Evolutionary conservation across 2,888 invertebrate genomes (phyloP).

Genomic region (Agriopis marginaria): DNA sequence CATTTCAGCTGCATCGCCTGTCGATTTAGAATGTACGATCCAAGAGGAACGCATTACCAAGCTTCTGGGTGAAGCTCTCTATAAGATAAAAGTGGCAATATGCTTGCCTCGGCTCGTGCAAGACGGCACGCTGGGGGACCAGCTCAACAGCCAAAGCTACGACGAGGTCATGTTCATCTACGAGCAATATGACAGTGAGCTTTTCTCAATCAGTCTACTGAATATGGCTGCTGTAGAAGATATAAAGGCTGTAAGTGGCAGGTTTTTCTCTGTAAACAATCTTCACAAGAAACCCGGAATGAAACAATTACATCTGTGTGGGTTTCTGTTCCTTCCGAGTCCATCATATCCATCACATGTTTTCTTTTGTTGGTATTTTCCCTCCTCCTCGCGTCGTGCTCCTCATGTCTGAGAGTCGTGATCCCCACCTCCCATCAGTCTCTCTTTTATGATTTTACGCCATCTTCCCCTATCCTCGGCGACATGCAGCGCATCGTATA

Average conservation of each 20-base stretch:
- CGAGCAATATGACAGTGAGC: constrained; percentile 76
- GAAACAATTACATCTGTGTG: no score
- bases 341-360: no score
- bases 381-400: no score
- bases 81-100: constrained; percentile 71
- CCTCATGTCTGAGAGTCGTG: no score
- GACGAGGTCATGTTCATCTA: constrained; percentile 75
- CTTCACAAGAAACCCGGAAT: no score
- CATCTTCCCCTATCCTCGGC: no score
- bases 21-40: constrained; percentile 52
- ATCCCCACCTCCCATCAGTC: no score
- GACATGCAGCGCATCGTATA: no score
- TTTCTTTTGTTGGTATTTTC: not conserved
- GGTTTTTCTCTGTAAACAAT: no score
- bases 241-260: constrained; percentile 65
- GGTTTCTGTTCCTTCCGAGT: no score
- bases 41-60: constrained; percentile 84
- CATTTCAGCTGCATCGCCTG: constrained; percentile 36
- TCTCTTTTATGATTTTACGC: no score
- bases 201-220: constrained; percentile 69
- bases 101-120: constrained; percentile 71
- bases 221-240: constrained; percentile 75
- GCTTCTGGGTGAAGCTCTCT: constrained; percentile 79
- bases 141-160: constrained; percentile 66
- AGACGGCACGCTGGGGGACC: constrained; percentile 62